Evolutionary conservation across 2,888 invertebrate genomes (phyloP).

Genomic region (Meiosimyza decipiens): DNA sequence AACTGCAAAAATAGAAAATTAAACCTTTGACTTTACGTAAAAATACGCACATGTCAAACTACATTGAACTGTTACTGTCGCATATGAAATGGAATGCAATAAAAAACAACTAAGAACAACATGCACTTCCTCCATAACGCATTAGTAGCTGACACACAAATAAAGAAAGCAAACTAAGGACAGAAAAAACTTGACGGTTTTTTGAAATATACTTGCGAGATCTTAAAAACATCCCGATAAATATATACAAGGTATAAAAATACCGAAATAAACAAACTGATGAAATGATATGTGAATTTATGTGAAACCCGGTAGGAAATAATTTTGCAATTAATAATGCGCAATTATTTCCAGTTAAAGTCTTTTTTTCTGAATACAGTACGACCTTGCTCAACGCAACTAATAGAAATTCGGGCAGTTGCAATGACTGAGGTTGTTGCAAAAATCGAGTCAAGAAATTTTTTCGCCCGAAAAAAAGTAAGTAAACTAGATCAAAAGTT

Average conservation of each 20-base stretch:
- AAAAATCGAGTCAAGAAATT: no score
- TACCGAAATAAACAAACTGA: background rate
- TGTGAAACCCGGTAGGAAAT: background rate
- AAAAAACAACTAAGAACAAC: background rate
- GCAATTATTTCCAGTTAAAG: no score
- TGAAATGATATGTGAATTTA: background rate
- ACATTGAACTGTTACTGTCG: constrained; percentile 4
- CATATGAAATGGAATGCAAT: background rate
- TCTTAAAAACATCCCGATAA: background rate
- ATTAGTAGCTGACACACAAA: constrained; percentile 15
- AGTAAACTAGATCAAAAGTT: no score
- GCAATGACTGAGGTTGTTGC: no score
- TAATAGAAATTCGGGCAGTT: no score
- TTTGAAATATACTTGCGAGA: background rate
- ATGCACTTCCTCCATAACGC: background rate
- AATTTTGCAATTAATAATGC: no score
- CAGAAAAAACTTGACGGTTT: background rate
- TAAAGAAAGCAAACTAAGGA: background rate
- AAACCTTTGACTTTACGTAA: constrained; percentile 1
- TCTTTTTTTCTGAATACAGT: no score
- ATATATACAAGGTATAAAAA: background rate
- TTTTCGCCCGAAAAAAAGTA: no score
- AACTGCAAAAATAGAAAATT: background rate
- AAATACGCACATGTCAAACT: background rate
- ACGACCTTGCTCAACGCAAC: no score